Evolutionary conservation across 2,797 vertebrate genomes (phyloP), one percentile per base, ranked within the genome.

Genomic region (Cetoscarus ocellatus): DNA sequence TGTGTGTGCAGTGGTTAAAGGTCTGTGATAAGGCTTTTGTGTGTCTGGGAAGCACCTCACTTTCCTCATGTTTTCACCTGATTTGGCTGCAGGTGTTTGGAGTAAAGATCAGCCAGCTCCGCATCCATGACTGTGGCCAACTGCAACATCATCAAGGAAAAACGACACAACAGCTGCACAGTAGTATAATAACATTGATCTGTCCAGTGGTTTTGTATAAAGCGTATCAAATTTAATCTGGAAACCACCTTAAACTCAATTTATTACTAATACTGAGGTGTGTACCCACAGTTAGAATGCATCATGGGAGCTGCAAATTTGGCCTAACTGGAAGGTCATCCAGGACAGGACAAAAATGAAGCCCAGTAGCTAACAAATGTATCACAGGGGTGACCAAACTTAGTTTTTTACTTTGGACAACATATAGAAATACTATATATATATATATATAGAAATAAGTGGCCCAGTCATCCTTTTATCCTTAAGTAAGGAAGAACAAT

Each of bases 181-280:
- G 71, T 82, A 69, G 70, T 61, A 17, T 19, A 47, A 56, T 59
- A 9, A 13, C 53, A 40, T 34, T 53, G 64, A 77, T 75, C 62
- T 48, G 42, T 7, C 34, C 18, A 51, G 18, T 48, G 38, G 66
- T 36, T 18, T 34, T 11, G 60, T 49, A 42, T 47, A 3, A 12
- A 12, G n/a, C 17, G 47, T 47, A 66, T 82, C 51, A 27, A 39
- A 27, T 61, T 66, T 34, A 50, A 5, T 48, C 19, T 86, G 91
- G 89, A 91, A 92, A 88, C 44, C 70, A 91, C 92, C 89, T 65
- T 50, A 73, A 87, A 73, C 54, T 69, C 56, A 12, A 0, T 6
- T 60, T 35, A 40, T 42, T 12, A 3, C 40, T 27, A 4, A 27
- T 27, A 27, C 27, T 27, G 27, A 27, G 27, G 27, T 27, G 27